phyloP scores from a whole-genome alignment of 2,113 vertebrate species.

The Panurus biarmicus region DNA sequence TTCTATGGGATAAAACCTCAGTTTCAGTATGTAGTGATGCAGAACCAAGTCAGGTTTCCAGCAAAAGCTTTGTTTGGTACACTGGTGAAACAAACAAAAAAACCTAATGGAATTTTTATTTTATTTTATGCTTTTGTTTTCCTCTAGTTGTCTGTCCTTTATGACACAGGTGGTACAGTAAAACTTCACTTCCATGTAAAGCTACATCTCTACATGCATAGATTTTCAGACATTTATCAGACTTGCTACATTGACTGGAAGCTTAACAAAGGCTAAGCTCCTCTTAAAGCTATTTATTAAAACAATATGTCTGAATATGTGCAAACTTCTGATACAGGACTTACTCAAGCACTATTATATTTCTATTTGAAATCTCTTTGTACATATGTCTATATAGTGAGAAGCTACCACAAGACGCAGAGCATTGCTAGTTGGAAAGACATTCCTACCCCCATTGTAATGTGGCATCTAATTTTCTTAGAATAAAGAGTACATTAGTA shows the following conservation, averaged over 20 bases:
- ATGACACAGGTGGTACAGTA: background rate
- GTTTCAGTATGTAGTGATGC: background rate
- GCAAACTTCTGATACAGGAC: background rate
- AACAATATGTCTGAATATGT: background rate
- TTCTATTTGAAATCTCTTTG: background rate
- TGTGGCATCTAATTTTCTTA: background rate
- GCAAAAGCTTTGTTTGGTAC: background rate
- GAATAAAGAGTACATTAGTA: background rate
- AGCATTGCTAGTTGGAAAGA: background rate
- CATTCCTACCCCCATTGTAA: background rate
- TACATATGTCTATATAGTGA: background rate
- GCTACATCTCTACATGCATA: background rate
- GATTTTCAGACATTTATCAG: background rate
- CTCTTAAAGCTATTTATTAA: background rate
- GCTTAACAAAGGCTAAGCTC: background rate
- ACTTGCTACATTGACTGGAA: background rate
- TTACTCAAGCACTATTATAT: background rate
- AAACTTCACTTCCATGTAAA: background rate
- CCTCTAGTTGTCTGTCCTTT: background rate
- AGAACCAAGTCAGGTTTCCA: background rate
- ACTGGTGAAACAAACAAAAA: background rate
- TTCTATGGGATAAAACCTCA: background rate
- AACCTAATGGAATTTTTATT: background rate
- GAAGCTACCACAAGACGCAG: background rate
- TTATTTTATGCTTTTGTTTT: background rate